Percentiles rank a stretch among this genome's conserved stretches.
phyloP scores from a whole-genome alignment of 2,113 vertebrate genomes.

The Alouatta palliata region DNA sequence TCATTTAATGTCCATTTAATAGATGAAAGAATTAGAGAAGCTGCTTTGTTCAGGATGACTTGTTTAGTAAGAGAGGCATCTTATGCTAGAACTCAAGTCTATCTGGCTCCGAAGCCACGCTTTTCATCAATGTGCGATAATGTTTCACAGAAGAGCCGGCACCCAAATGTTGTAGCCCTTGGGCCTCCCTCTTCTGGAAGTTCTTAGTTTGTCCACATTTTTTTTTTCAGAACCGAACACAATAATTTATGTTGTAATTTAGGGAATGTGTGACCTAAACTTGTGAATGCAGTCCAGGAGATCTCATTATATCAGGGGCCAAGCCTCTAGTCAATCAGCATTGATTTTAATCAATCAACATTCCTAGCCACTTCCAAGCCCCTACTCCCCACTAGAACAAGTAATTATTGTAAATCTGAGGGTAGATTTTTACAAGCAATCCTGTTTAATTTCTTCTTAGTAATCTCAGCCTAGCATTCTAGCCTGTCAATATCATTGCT shows the following conservation, averaged over 20 bases:
- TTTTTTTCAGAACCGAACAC: not conserved
- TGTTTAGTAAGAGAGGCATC: not conserved
- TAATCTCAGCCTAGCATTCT: not conserved
- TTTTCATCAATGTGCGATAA: not conserved
- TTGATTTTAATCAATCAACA: not conserved
- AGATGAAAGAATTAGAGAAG: not conserved
- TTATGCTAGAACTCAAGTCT: not conserved
- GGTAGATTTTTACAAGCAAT: not conserved
- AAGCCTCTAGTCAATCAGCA: not conserved
- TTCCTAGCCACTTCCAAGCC: not conserved
- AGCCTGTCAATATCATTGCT: not conserved
- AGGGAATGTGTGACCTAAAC: not conserved
- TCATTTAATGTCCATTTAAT: not conserved
- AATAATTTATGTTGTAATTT: not conserved
- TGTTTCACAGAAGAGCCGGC: not conserved
- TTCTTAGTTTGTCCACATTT: not conserved
- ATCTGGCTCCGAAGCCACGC: not conserved
- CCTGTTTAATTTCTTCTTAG: not conserved
- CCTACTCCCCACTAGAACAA: not conserved
- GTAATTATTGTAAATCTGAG: not conserved
- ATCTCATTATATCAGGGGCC: not conserved
- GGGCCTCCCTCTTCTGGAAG: not conserved
- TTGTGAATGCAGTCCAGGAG: not conserved
- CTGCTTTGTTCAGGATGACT: not conserved
- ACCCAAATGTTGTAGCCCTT: not conserved